A percentile compares a stretch with the other conserved stretches of the same genome.
These are phyloP conservation scores for Calvadosia cruxmelitensis DNA, from an alignment of 30 jellyfish, hydroid and myxozoan genomes.

Conservation along the genomic window DNA sequence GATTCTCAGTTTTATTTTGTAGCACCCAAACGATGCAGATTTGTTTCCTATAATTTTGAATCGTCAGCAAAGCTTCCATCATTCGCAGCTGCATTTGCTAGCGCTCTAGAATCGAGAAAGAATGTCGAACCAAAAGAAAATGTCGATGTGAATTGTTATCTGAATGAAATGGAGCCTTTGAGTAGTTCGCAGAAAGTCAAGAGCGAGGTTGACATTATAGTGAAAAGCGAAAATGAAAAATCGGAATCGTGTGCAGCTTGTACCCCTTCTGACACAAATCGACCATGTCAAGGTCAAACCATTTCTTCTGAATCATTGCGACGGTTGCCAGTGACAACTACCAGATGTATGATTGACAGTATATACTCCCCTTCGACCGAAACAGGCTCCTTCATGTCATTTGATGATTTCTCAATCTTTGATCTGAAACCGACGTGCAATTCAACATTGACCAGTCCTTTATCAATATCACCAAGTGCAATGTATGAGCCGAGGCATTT, in stretches of 20 bases:
- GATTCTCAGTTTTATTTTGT: no score
- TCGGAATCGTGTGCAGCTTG: neutral
- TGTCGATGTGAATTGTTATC: neutral
- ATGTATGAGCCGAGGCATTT: no score
- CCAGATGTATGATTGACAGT: neutral
- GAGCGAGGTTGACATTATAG: neutral
- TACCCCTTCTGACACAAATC: no score
- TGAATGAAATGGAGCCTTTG: neutral
- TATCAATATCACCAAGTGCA: neutral
- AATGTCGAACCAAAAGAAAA: neutral
- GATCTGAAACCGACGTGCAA: neutral
- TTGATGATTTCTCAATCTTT: neutral
- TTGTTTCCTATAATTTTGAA: neutral
- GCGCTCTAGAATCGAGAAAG: neutral
- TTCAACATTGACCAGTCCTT: neutral
- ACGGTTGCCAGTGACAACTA: neutral
- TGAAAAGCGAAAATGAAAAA: neutral
- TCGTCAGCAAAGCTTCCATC: neutral
- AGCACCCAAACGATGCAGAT: neutral
- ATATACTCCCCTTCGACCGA: neutral
- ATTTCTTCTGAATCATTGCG: neutral
- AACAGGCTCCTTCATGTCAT: neutral
- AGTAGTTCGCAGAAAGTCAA: neutral
- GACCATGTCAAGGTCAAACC: neutral
- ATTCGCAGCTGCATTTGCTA: neutral